A percentile compares a stretch with the other conserved stretches of the same genome.
Conservation (phyloP, 2,113 vertebrate species). For the Colius striatus region DNA sequence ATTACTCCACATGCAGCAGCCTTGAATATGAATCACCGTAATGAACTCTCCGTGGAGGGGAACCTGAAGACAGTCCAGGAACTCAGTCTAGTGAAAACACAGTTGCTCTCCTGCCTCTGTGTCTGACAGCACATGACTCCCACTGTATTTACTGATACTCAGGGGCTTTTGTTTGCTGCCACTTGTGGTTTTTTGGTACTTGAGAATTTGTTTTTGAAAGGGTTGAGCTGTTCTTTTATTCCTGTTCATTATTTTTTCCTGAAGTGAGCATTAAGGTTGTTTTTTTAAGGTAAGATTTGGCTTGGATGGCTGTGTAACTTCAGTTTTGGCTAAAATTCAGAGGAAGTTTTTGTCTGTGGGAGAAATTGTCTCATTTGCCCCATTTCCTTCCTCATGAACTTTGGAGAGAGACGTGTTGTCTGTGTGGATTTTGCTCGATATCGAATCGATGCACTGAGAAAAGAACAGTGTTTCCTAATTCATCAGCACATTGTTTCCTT, state of each 20-base stretch:
- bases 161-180: background rate
- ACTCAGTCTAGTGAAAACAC: background rate
- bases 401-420: background rate
- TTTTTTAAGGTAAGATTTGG: background rate
- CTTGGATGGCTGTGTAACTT: background rate
- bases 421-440: background rate
- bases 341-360: background rate
- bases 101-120: background rate
- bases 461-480: background rate
- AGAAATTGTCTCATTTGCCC: background rate
- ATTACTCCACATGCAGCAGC: constrained; percentile 10
- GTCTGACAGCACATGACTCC: background rate
- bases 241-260: rapidly evolving
- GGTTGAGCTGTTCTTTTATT: background rate
- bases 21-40: constrained; percentile 50
- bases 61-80: background rate
- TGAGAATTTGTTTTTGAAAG: background rate
- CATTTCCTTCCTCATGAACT: background rate
- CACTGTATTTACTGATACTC: background rate
- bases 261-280: background rate
- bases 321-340: background rate
- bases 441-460: background rate
- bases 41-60: background rate
- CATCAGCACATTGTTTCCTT: background rate
- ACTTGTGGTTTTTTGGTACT: background rate